Percentiles rank a stretch among this genome's conserved stretches.
These are phyloP conservation scores for Eubasilissa splendida DNA, from an alignment of 2,888 invertebrate species.

Conservation along the genomic window DNA sequence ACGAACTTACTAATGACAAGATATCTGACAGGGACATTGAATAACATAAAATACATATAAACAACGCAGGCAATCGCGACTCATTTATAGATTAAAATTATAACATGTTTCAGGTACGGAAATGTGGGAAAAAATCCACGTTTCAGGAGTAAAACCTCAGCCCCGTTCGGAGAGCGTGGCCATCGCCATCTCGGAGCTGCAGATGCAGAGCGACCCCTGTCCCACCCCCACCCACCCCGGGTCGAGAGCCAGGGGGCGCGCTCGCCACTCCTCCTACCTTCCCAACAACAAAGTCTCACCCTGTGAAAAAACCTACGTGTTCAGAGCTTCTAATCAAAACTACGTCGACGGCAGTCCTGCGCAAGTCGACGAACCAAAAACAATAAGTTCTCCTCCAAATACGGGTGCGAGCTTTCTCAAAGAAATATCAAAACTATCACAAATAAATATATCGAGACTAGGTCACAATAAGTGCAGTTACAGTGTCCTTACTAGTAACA, in stretches of 20 bases:
- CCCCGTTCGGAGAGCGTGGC: constrained; percentile 81
- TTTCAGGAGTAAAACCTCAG: constrained; percentile 76
- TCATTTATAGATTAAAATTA: not conserved
- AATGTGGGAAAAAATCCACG: constrained; percentile 81
- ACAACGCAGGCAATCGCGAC: too few relatives aligned
- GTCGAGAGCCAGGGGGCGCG: constrained; percentile 60
- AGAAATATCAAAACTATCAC: constrained; percentile 81
- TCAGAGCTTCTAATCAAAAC: constrained; percentile 66
- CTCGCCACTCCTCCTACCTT: constrained; percentile 66
- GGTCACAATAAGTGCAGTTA: constrained; percentile 80
- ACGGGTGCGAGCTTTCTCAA: constrained; percentile 71
- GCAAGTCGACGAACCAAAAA: constrained; percentile 52
- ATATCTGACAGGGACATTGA: too few relatives aligned
- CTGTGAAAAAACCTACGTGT: constrained; percentile 67
- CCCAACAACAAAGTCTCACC: constrained; percentile 66
- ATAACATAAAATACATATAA: too few relatives aligned
- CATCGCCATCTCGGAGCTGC: constrained; percentile 75
- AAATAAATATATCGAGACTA: constrained; percentile 78
- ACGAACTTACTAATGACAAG: too few relatives aligned
- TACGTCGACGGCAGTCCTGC: constrained; percentile 65
- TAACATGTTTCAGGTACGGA: constrained; percentile 74
- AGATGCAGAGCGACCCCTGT: constrained; percentile 64
- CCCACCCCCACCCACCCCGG: constrained; percentile 58
- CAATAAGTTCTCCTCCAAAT: constrained; percentile 60
- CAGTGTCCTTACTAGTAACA: constrained; percentile 76